Conservation (phyloP, 2,888 invertebrate genomes). For the Empis stercorea region DNA sequence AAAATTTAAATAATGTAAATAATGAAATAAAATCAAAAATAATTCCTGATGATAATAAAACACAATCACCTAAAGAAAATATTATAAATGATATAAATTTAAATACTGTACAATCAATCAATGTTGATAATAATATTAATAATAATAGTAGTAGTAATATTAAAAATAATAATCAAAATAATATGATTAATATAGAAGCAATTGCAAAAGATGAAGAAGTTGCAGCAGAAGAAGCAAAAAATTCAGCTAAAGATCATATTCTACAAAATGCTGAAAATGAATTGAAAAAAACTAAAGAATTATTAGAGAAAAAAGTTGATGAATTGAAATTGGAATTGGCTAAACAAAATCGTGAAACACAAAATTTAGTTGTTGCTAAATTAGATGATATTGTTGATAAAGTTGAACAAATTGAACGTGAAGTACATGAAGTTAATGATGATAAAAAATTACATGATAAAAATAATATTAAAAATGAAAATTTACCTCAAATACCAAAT, state of each 20-base stretch:
- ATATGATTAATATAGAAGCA: conserved; percentile 32
- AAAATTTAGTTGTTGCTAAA: conserved; percentile 26
- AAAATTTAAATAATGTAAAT: not conserved
- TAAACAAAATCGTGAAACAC: conserved; percentile 30
- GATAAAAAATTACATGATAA: not conserved
- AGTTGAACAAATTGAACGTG: conserved; percentile 37
- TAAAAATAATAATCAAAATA: conserved; percentile 10
- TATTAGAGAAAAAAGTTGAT: conserved; percentile 31
- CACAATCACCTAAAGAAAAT: conserved; percentile 2
- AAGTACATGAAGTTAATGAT: conserved; percentile 35
- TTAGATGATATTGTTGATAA: conserved; percentile 26
- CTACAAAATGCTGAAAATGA: conserved; percentile 28
- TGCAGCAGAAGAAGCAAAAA: conserved; percentile 27
- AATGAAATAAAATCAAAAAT: not conserved
- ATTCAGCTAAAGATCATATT: conserved; percentile 23
- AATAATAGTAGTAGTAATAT: conserved; percentile 1
- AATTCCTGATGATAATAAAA: not conserved
- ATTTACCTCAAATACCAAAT: not conserved
- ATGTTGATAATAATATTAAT: not conserved
- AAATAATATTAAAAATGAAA: not conserved
- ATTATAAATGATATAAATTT: conserved; percentile 3
- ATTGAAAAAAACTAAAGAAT: conserved; percentile 27
- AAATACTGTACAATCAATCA: not conserved
- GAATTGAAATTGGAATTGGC: conserved; percentile 37
- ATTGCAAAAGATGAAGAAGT: conserved; percentile 38